Base-by-base conservation (phyloP, 2,888 invertebrate species). In the Rapana venosa region DNA sequence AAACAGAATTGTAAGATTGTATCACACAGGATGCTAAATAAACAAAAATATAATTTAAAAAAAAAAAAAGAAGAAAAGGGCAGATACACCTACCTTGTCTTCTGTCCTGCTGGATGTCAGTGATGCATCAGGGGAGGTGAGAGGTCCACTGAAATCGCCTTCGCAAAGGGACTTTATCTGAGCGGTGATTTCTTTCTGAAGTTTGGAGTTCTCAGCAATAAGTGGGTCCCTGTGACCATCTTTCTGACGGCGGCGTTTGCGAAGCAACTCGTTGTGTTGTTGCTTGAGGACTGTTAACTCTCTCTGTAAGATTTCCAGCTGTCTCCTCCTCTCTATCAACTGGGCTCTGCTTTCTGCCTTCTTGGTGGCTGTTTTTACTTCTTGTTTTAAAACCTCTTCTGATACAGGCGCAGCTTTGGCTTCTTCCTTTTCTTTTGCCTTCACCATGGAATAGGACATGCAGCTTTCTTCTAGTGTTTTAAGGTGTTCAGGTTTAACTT, bases 171-270 rank as follows among this genome's bases (percentile, higher is more conserved):
- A 92, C 22, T 89, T 87, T 26, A 96, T 93, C 91, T 96, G 95
- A 85, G 91, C 90, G 26, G 92, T 92, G 32, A 95, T 95, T 89
- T 95, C 95, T 61, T 94, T 94, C 90, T 95, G 94, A 30, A 95
- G 93, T 90, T 94, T 94, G 86, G 92, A 94, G 89, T 95, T 95
- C 88, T 95, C 94, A 35, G 93, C 81, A 13, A 96, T 90, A 30
- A 95, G 92, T 1, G 95, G 95, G 91, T 95, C 95, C 88, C 94
- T 95, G 91, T 94, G 95, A 11, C 94, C 94, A 92, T 94, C 95
- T 90, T 93, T 95, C 87, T 94, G 93, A 1, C 92, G 91, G 74
- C 93, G 93, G 81, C 93, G 93, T 87, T 94, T 94, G 74, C 95
- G 93, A 92, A 94, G 93, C 90, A 95, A 90, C 90, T 95, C 95